Evolutionary conservation across 2,113 vertebrate species (phyloP).

Genomic region (Polypterus senegalus): DNA sequence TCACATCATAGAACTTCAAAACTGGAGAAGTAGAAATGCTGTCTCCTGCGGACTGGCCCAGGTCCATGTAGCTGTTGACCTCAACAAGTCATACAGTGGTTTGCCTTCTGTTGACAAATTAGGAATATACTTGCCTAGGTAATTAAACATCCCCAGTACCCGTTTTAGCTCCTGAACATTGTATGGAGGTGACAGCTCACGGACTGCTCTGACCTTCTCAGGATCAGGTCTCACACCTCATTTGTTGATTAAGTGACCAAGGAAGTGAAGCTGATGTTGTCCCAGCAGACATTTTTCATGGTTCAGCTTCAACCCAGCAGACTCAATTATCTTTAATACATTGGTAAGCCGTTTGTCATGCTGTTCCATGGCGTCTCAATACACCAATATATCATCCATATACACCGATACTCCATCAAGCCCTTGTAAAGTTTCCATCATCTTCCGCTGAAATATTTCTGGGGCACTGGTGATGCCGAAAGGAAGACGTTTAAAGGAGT

Average conservation of each 20-base stretch:
- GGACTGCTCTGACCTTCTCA: background rate
- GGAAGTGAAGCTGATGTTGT: background rate
- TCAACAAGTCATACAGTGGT: too few species aligned
- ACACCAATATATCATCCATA: constrained; percentile 3
- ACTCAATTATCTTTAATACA: background rate
- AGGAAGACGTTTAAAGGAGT: background rate
- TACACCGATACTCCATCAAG: constrained; percentile 1
- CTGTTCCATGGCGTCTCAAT: background rate
- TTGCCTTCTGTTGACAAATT: too few species aligned
- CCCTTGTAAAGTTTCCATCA: background rate
- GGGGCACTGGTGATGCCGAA: constrained; percentile 3
- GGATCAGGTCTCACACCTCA: background rate
- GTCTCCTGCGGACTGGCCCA: too few species aligned
- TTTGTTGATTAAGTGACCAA: background rate
- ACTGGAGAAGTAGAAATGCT: too few species aligned
- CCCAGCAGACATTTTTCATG: background rate
- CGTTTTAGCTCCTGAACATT: too few species aligned
- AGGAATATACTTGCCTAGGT: too few species aligned
- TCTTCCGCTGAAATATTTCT: background rate
- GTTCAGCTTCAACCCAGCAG: background rate
- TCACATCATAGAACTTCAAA: too few species aligned
- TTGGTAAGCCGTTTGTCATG: background rate
- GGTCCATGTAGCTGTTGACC: too few species aligned
- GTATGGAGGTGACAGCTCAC: too few species aligned
- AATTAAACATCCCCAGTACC: too few species aligned